phyloP scores from a whole-genome alignment of 2,888 invertebrate species.

The Matsumyia berberina region DNA sequence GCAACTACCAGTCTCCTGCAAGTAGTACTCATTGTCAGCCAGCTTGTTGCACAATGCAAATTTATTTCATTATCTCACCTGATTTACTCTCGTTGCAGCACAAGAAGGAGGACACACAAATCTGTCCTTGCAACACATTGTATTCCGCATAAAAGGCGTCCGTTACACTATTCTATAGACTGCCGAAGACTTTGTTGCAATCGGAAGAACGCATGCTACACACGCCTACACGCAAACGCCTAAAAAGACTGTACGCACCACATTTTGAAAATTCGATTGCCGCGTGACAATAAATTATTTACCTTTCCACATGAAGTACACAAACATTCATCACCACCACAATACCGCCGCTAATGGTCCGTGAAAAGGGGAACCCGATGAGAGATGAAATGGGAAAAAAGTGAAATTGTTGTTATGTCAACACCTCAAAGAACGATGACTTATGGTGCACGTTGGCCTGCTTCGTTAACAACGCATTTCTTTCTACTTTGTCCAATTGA shows the following conservation, averaged over 20 bases:
- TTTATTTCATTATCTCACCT: conserved; percentile 46
- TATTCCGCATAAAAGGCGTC: conserved; percentile 28
- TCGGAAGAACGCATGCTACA: conserved; percentile 49
- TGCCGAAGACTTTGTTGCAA: background rate
- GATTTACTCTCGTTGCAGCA: conserved; percentile 9
- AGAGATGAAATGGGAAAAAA: conserved; percentile 46
- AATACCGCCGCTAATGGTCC: background rate
- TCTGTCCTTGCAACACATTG: conserved; percentile 18
- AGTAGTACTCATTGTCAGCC: conserved; percentile 17
- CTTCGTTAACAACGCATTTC: background rate
- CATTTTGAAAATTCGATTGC: conserved; percentile 52
- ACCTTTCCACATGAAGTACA: conserved; percentile 55
- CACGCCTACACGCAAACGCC: conserved; percentile 19
- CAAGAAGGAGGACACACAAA: conserved; percentile 25
- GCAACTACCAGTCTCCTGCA: background rate
- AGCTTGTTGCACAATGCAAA: conserved; percentile 61
- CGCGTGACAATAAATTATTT: conserved; percentile 56
- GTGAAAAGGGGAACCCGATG: conserved; percentile 9
- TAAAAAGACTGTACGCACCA: conserved; percentile 15
- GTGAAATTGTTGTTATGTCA: conserved; percentile 71
- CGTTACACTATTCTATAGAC: background rate
- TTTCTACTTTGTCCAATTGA: conserved; percentile 23
- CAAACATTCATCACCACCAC: conserved; percentile 43
- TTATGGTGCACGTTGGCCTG: conserved; percentile 39
- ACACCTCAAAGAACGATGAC: conserved; percentile 68